Percentiles rank a stretch among this genome's conserved stretches.
Conservation (phyloP, 2,888 invertebrate genomes). For the Halocaridina rubra region DNA sequence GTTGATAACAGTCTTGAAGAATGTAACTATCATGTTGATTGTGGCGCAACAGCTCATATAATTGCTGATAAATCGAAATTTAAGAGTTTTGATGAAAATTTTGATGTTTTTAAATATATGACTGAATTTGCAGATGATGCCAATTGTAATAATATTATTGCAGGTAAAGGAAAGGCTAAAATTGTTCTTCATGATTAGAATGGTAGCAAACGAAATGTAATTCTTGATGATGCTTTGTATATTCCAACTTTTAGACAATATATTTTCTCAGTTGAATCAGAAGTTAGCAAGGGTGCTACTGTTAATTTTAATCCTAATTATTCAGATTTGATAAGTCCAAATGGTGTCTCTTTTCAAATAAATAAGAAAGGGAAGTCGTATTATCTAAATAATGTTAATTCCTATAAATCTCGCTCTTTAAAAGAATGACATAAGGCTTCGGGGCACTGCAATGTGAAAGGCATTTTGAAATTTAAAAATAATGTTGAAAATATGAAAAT, state of each 20-base stretch:
- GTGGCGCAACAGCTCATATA: too few species aligned
- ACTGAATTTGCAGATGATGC: slow-evolving; percentile 31
- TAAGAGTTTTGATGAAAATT: not conserved
- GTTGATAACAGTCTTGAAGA: too few species aligned
- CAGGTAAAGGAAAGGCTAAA: too few species aligned
- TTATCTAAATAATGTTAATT: too few species aligned
- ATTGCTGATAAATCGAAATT: too few species aligned
- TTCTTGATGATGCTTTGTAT: too few species aligned
- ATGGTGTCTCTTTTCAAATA: too few species aligned
- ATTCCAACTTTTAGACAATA: slow-evolving; percentile 9
- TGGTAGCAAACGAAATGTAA: not conserved
- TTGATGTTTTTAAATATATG: not conserved
- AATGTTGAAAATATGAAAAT: slow-evolving; percentile 13
- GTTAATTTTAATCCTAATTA: too few species aligned
- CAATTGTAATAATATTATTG: not conserved
- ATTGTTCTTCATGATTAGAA: not conserved
- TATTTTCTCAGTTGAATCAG: slow-evolving; percentile 10
- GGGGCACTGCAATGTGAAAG: slow-evolving; percentile 20
- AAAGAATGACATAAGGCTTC: slow-evolving; percentile 15
- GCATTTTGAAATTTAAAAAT: not conserved
- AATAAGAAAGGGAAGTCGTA: too few species aligned
- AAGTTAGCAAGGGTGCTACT: not conserved
- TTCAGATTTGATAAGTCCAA: too few species aligned
- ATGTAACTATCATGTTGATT: too few species aligned
- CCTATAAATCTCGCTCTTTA: too few species aligned